Evolutionary conservation across 2,113 vertebrate genomes (phyloP), one percentile per base, ranked within the genome.

Genomic region (Herpailurus yagouaroundi): DNA sequence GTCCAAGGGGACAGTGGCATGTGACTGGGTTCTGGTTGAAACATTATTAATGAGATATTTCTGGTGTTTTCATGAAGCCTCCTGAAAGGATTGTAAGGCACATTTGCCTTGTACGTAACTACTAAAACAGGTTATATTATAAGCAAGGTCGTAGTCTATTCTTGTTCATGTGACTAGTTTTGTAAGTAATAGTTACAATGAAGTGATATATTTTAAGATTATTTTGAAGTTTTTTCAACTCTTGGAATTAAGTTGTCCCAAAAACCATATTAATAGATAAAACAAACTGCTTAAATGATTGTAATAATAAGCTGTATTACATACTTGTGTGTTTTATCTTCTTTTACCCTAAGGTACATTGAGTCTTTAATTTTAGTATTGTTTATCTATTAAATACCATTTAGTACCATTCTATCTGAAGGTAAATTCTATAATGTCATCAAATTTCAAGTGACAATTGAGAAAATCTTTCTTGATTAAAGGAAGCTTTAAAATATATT

Each of bases 401-500:
- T 84, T 87, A 81, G 7, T 84, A 55, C 5, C 38, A 36, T 87
- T 96, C 93, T 81, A 93, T 73, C 29, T 86, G n/a, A 66, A 80
- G 27, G 45, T 13, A 66, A 16, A 76, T 60, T 74, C 63, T 95
- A 4, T 71, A 80, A 82, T 86, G 38, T 91, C 55, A 95, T 92
- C 36, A 85, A 5, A 94, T 85, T 94, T 95, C 81, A 48, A 93
- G 48, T 93, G 82, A 16, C 31, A 57, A 1, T 85, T 94, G 86
- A 96, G 95, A 60, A 94, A 95, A 11, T 92, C 19, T 95, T 85
- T 82, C 33, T 86, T 80, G 7, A 77, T 97, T 74, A 96, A 90
- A 90, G 25, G 74, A 91, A 45, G 57, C 60, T 33, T 92, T 91
- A 92, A 45, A 45, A 45, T 45, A 19, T 95, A 7, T 45, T 55